Evolutionary conservation across 2,797 vertebrate species (phyloP).

Genomic region (Melopsittacus undulatus): DNA sequence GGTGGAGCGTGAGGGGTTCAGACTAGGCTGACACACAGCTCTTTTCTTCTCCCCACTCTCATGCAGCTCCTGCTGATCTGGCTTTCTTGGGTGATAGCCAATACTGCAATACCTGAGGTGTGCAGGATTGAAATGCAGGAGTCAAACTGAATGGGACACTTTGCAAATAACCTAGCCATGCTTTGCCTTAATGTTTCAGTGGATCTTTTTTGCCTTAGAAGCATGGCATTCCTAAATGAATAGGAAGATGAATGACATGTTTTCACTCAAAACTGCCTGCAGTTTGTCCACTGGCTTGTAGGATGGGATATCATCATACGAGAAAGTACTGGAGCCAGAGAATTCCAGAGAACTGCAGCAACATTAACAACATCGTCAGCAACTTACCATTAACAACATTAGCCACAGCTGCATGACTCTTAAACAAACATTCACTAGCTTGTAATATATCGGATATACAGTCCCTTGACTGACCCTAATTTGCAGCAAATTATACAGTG

Average conservation of each 20-base stretch:
- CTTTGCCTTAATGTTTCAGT: background rate
- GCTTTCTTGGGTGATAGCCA: background rate
- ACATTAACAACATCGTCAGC: background rate
- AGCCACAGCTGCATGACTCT: background rate
- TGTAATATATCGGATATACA: background rate
- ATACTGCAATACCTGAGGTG: background rate
- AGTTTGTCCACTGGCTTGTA: background rate
- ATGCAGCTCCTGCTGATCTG: background rate
- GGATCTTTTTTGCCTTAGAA: background rate
- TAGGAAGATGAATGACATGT: background rate
- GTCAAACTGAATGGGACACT: background rate
- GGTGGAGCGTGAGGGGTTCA: background rate
- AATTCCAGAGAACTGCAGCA: background rate
- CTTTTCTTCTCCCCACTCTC: background rate
- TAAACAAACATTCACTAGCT: background rate
- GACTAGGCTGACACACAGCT: accelerated
- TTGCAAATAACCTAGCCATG: background rate
- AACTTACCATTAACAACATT: background rate
- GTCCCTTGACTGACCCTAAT: background rate
- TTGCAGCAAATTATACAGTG: background rate
- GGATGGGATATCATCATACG: background rate
- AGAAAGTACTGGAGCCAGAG: background rate
- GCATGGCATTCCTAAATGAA: background rate
- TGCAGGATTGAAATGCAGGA: background rate
- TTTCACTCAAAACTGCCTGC: background rate